A percentile compares a stretch with the other conserved stretches of the same genome.
Evolutionary conservation across 2,888 invertebrate genomes (phyloP).

Genomic region (Molanna angustata): DNA sequence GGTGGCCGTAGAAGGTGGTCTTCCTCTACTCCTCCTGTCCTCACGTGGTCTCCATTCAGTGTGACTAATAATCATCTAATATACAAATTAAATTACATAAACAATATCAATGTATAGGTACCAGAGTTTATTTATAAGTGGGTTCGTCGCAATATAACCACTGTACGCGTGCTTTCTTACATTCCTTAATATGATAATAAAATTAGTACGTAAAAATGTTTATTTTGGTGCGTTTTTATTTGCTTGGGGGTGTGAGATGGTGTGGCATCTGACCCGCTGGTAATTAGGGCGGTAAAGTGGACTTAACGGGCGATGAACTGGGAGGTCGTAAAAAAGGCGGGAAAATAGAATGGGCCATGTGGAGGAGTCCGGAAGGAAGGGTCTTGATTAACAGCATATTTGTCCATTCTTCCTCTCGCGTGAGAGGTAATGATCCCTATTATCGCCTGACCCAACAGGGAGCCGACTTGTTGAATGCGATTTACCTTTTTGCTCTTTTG

Average conservation of each 20-base stretch:
- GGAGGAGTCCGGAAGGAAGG: slow-evolving; percentile 18
- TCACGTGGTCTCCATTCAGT: no score
- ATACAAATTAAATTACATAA: no score
- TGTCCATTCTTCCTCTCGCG: slow-evolving; percentile 19
- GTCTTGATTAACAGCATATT: slow-evolving; percentile 27
- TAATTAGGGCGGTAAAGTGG: slow-evolving; percentile 33
- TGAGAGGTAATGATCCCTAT: slow-evolving; percentile 19
- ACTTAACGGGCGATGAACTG: slow-evolving; percentile 31
- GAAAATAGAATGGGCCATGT: slow-evolving; percentile 8
- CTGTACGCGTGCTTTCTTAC: no score
- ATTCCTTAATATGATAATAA: no score
- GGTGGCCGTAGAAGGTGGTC: no score
- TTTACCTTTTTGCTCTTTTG: slow-evolving; percentile 11
- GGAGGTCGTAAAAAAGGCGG: slow-evolving; percentile 29
- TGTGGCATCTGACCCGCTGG: slow-evolving; percentile 13
- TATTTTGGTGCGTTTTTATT: slow-evolving; percentile 6
- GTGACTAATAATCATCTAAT: no score
- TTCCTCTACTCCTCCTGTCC: no score
- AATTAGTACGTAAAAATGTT: no score
- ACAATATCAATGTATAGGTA: no score
- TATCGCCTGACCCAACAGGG: slow-evolving; percentile 15
- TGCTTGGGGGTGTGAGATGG: no score
- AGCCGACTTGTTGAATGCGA: slow-evolving; percentile 24
- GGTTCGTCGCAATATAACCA: no score
- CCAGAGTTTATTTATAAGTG: no score